These are phyloP conservation scores for Himalopsyche tibetana DNA, from an alignment of 2,888 invertebrate species.

Conservation along the genomic window DNA sequence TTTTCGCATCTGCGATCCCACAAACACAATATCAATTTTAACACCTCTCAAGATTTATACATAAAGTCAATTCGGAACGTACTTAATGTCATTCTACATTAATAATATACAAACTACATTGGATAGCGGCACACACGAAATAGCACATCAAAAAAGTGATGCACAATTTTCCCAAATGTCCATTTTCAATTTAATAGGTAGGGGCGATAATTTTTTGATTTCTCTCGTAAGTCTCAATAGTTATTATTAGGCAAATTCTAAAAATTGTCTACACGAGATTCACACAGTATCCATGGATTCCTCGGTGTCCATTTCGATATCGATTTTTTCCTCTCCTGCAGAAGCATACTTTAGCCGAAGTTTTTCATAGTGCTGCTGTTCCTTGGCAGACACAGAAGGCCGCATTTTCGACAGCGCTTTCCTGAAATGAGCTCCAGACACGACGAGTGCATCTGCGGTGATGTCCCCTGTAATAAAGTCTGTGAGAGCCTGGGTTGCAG, in stretches of 20 bases:
- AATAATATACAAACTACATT: conserved; percentile 13
- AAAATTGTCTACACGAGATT: conserved; percentile 62
- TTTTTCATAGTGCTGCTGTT: conserved; percentile 86
- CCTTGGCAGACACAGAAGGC: conserved; percentile 91
- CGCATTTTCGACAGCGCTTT: conserved; percentile 86
- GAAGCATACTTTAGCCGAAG: conserved; percentile 82
- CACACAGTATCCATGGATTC: conserved; percentile 77
- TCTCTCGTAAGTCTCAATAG: neutral
- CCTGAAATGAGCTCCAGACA: conserved; percentile 85
- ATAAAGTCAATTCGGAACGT: neutral
- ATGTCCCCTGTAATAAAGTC: conserved; percentile 81
- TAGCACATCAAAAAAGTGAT: neutral
- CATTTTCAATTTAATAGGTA: neutral
- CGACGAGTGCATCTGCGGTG: conserved; percentile 77
- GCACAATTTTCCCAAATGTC: conserved; percentile 12
- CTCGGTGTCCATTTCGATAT: conserved; percentile 78
- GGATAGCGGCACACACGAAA: neutral
- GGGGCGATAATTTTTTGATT: neutral
- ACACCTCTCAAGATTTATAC: conserved; percentile 1
- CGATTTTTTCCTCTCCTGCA: conserved; percentile 74
- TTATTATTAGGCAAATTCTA: neutral
- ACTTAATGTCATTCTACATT: conserved; percentile 10
- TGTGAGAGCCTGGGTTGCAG: conserved; percentile 87
- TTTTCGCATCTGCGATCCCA: neutral
- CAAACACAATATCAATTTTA: neutral